A percentile compares a stretch with the other conserved stretches of the same genome.
Conservation (phyloP, 2,888 invertebrate genomes). For the Tridacna gigas region DNA sequence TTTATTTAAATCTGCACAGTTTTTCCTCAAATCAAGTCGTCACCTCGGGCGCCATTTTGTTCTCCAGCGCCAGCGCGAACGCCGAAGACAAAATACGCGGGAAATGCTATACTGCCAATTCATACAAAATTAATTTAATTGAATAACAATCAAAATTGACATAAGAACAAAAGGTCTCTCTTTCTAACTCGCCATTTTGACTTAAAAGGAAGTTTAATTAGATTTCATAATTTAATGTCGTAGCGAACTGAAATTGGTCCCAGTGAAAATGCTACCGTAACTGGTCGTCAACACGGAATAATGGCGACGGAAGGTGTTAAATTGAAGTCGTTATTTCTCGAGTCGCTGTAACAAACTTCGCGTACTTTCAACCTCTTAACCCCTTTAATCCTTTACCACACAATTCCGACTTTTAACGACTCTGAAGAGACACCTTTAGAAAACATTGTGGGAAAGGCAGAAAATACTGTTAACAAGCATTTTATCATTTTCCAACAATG, state of each 20-base stretch:
- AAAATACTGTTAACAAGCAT: not conserved
- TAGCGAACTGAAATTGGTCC: constrained; percentile 34
- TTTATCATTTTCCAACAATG: not conserved
- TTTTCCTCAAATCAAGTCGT: not conserved
- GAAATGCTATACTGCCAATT: constrained; percentile 21
- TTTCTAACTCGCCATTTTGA: constrained; percentile 52
- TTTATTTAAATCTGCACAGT: constrained; percentile 26
- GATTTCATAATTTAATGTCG: constrained; percentile 55
- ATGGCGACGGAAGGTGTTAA: constrained; percentile 8
- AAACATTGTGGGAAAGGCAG: not conserved
- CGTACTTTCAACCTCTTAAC: not conserved
- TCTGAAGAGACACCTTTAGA: too few relatives aligned
- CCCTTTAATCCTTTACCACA: not conserved
- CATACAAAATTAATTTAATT: constrained; percentile 55
- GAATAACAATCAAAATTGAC: constrained; percentile 62
- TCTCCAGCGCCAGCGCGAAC: not conserved
- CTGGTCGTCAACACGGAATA: constrained; percentile 14
- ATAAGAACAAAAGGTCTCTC: constrained; percentile 58
- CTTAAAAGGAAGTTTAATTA: constrained; percentile 51
- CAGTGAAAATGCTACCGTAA: not conserved
- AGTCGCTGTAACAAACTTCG: not conserved
- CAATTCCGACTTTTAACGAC: too few relatives aligned
- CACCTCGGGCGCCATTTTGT: constrained; percentile 4
- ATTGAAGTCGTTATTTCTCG: not conserved
- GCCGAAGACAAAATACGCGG: not conserved